These are phyloP conservation scores for Mimachlamys varia DNA, from an alignment of 2,888 invertebrate genomes.

Conservation along the genomic window DNA sequence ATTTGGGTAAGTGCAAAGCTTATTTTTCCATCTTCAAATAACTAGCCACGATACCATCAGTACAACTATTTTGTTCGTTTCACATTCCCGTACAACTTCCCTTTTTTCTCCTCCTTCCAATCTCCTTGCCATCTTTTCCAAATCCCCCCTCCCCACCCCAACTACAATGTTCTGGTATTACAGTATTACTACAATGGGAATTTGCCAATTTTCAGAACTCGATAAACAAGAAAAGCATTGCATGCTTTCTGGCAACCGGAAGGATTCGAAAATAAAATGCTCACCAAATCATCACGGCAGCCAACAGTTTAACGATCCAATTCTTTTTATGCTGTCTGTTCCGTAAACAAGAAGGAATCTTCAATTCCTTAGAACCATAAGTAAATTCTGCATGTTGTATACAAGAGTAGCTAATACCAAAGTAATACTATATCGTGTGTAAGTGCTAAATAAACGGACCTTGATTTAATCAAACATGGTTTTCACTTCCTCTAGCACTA, in stretches of 20 bases:
- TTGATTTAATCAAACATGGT: neutral
- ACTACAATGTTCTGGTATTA: neutral
- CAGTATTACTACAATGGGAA: neutral
- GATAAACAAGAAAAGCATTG: neutral
- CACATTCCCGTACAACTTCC: neutral
- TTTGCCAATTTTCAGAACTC: neutral
- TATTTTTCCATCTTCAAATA: slow-evolving; percentile 25
- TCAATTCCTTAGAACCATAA: neutral
- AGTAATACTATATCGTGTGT: neutral
- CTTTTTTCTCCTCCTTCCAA: neutral
- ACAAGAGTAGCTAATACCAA: neutral
- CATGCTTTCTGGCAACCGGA: neutral
- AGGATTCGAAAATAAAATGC: slow-evolving; percentile 17
- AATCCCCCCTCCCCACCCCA: neutral
- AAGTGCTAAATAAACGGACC: neutral
- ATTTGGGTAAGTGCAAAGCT: neutral
- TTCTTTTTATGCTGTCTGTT: neutral
- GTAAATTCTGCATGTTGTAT: neutral
- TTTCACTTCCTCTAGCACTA: neutral
- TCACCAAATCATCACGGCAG: neutral
- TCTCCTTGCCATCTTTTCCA: neutral
- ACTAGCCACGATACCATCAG: neutral
- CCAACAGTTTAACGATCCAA: slow-evolving; percentile 4
- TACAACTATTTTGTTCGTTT: neutral
- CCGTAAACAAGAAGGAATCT: neutral